Evolutionary conservation across 2,797 vertebrate genomes (phyloP).

Genomic region (Hydrolagus colliei): DNA sequence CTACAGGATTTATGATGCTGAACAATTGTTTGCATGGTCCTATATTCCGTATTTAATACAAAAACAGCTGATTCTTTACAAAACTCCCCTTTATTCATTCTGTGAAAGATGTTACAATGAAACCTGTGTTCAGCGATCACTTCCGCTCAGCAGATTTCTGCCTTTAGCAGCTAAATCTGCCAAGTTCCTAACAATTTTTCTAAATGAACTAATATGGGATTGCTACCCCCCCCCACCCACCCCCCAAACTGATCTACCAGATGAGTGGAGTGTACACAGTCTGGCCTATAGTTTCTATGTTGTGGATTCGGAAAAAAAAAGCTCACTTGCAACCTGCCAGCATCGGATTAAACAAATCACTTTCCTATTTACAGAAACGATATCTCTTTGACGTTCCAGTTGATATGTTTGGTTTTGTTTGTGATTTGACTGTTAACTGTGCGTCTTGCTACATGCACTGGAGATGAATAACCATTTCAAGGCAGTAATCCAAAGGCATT

Average conservation of each 20-base stretch:
- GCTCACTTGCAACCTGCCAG: background rate
- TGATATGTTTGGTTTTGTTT: background rate
- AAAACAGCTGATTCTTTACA: background rate
- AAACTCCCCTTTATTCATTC: background rate
- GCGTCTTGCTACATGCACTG: background rate
- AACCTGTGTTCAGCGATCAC: background rate
- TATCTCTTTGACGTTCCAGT: background rate
- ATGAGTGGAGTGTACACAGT: background rate
- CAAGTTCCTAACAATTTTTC: background rate
- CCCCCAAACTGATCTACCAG: background rate
- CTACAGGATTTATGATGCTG: background rate
- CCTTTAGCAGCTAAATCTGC: background rate
- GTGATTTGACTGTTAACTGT: background rate
- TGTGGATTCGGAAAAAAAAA: background rate
- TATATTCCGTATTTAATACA: background rate
- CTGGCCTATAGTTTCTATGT: background rate
- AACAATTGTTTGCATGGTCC: background rate
- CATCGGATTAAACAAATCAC: background rate
- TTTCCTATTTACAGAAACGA: background rate
- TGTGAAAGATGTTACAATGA: background rate
- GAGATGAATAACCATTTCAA: background rate
- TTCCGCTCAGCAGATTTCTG: background rate
- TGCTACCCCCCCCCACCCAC: background rate
- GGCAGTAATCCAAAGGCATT: background rate
- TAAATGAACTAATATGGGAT: background rate